These are phyloP conservation scores for Myotis yumanensis DNA, from an alignment of 2,113 vertebrate species.

Conservation along the genomic window DNA sequence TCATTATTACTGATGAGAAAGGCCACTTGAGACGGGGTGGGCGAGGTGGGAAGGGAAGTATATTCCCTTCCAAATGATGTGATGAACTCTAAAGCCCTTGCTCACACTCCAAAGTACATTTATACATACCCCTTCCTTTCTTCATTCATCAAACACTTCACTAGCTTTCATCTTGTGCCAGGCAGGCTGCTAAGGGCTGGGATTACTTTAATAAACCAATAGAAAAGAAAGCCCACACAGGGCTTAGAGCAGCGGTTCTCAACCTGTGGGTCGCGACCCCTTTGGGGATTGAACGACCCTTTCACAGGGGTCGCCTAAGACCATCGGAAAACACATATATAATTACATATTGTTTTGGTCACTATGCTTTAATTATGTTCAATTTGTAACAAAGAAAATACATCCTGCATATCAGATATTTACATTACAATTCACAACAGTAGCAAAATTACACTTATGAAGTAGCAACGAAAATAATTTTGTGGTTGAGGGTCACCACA, in stretches of 20 bases:
- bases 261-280: no score
- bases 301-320: no score
- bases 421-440: no score
- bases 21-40: not conserved
- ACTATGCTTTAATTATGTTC: no score
- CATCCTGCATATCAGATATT: no score
- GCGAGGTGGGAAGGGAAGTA: not conserved
- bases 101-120: not conserved
- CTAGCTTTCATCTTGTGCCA: not conserved
- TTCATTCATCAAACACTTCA: not conserved
- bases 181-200: not conserved
- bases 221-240: not conserved
- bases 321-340: no score
- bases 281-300: no score
- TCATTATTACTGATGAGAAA: not conserved
- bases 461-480: no score
- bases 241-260: not conserved
- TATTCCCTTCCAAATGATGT: not conserved
- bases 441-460: no score
- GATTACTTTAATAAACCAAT: not conserved
- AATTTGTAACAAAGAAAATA: no score
- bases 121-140: not conserved
- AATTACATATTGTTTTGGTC: no score
- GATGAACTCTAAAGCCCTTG: not conserved
- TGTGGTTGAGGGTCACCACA: no score